A percentile compares a stretch with the other conserved stretches of the same genome.
These are phyloP conservation scores for Amphimallon solstitiale DNA, from an alignment of 2,888 invertebrate genomes.

Conservation along the genomic window DNA sequence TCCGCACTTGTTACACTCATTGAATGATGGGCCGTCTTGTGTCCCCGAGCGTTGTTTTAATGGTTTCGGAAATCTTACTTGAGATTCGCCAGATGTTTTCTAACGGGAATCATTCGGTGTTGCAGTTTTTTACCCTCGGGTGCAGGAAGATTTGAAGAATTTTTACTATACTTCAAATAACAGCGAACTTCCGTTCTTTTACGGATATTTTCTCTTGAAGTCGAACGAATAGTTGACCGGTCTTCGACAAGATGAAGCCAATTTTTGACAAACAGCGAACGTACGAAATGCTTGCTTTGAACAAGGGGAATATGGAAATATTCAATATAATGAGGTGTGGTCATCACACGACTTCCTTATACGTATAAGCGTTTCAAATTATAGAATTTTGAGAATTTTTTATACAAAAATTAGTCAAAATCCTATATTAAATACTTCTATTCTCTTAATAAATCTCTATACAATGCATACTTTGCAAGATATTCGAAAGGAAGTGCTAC, in stretches of 20 bases:
- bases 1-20: constrained; percentile 52
- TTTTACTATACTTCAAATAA: too few species aligned
- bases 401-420: too few species aligned
- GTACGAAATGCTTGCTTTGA: too few species aligned
- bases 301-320: too few species aligned
- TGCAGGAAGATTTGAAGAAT: background rate
- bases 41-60: constrained; percentile 59
- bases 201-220: background rate
- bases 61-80: constrained; percentile 54
- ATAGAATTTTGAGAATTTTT: too few species aligned
- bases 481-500: too few species aligned
- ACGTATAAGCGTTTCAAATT: too few species aligned
- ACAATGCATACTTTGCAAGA: too few species aligned
- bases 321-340: too few species aligned
- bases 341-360: too few species aligned
- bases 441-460: too few species aligned
- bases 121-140: constrained; percentile 43
- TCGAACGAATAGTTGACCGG: constrained; percentile 7
- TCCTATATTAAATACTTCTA: too few species aligned
- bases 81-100: constrained; percentile 56
- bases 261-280: background rate
- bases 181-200: background rate
- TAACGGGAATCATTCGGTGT: constrained; percentile 47
- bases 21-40: constrained; percentile 56
- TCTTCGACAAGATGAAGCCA: constrained; percentile 14